Conservation (phyloP, 2,797 vertebrate genomes). For the Atherinosoma microstoma region DNA sequence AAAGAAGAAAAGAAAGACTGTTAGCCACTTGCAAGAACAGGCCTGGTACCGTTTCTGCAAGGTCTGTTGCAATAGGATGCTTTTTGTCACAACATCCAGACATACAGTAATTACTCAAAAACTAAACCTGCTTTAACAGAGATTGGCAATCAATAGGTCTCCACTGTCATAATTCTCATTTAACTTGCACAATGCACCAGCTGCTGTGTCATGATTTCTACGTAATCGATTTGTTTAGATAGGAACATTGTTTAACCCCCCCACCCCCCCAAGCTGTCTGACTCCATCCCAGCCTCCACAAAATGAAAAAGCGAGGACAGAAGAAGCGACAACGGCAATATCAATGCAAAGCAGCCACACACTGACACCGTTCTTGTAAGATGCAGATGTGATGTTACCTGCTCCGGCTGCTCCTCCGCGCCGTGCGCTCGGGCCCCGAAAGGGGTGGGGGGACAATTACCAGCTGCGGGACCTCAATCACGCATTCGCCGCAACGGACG, state of each 20-base stretch:
- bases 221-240: constrained; percentile 6
- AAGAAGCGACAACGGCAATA: constrained; percentile 69
- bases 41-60: constrained; percentile 39
- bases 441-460: constrained; percentile 65
- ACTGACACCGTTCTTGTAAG: constrained; percentile 55
- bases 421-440: constrained; percentile 74
- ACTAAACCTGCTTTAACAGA: constrained; percentile 37
- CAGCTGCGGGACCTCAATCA: constrained; percentile 76
- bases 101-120: constrained; percentile 51
- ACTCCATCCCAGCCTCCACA: constrained; percentile 68
- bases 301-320: constrained; percentile 60
- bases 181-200: constrained; percentile 33
- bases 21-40: constrained; percentile 42
- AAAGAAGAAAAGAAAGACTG: constrained; percentile 42
- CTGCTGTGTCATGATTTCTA: constrained; percentile 57
- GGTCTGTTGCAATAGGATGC: constrained; percentile 47
- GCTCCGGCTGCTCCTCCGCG: constrained; percentile 67
- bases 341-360: constrained; percentile 59
- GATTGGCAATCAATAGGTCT: constrained; percentile 1
- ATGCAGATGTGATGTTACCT: constrained; percentile 77
- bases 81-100: constrained; percentile 43
- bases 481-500: constrained; percentile 81
- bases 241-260: constrained; percentile 34
- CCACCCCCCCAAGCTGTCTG: constrained; percentile 61
- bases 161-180: constrained; percentile 30